phyloP scores from a whole-genome alignment of 1,140 invertebrate species.

The Campoletis sonorensis region DNA sequence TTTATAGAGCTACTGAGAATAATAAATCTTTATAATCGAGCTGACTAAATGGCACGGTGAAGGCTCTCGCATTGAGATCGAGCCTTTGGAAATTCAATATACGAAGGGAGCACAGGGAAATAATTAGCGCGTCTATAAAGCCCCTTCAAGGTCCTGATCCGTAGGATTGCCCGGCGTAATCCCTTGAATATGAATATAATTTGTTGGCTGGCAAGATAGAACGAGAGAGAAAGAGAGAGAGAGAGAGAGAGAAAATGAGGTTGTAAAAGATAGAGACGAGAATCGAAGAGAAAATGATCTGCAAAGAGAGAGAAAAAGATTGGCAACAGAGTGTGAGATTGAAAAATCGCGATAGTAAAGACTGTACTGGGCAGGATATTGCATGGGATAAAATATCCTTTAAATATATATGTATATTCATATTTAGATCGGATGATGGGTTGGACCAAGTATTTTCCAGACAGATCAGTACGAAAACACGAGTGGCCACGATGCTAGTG shows the following conservation, averaged over 20 bases:
- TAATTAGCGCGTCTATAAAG: slow-evolving; percentile 69
- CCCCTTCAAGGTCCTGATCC: slow-evolving; percentile 72
- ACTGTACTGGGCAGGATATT: not conserved
- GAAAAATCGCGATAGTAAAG: not conserved
- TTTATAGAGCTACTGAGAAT: not conserved
- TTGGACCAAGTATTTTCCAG: slow-evolving; percentile 11
- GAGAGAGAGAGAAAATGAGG: slow-evolving; percentile 20
- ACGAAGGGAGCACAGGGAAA: slow-evolving; percentile 64
- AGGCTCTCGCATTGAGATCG: not conserved
- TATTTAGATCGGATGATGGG: slow-evolving; percentile 7
- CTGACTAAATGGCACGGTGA: not conserved
- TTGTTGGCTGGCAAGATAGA: slow-evolving; percentile 58
- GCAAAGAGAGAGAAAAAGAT: not conserved
- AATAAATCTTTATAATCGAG: too few species aligned
- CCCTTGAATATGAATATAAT: slow-evolving; percentile 75
- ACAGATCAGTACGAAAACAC: slow-evolving; percentile 1
- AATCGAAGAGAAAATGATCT: slow-evolving; percentile 43
- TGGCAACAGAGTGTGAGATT: not conserved
- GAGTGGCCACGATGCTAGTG: slow-evolving; percentile 11
- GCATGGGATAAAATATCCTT: slow-evolving; percentile 19
- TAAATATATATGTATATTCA: slow-evolving; percentile 41
- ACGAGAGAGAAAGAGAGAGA: not conserved
- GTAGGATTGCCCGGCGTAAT: slow-evolving; percentile 67
- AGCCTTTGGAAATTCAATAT: slow-evolving; percentile 69
- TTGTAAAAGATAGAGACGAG: slow-evolving; percentile 24